phyloP scores from a whole-genome alignment of 2,113 vertebrate species.

The Colius striatus region DNA sequence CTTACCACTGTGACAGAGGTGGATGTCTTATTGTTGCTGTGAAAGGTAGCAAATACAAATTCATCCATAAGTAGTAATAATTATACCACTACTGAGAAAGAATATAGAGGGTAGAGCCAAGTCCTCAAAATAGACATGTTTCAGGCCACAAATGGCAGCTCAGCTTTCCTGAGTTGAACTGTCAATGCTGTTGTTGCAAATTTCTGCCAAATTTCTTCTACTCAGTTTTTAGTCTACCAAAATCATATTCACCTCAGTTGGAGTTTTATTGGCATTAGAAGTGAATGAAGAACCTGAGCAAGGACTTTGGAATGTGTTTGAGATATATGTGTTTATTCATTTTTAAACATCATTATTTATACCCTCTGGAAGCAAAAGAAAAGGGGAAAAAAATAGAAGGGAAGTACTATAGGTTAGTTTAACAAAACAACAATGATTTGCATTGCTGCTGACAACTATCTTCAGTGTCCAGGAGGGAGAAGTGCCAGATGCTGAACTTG shows the following conservation, averaged over 20 bases:
- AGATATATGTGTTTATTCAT: conserved; percentile 57
- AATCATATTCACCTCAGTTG: background rate
- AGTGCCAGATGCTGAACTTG: conserved; percentile 79
- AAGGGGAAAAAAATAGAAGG: background rate
- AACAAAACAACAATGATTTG: conserved; percentile 71
- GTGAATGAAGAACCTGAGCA: conserved; percentile 53
- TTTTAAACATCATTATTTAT: conserved; percentile 65
- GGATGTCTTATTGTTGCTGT: background rate
- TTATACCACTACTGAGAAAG: background rate
- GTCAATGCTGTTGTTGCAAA: background rate
- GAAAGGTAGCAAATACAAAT: background rate
- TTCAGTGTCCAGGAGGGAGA: conserved; percentile 72
- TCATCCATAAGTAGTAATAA: background rate
- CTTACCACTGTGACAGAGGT: background rate
- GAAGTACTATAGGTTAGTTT: conserved; percentile 46
- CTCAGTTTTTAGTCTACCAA: background rate
- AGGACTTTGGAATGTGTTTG: conserved; percentile 46
- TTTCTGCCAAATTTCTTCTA: conserved; percentile 3
- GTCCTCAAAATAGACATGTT: background rate
- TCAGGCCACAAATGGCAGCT: conserved; percentile 1
- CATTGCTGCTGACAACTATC: conserved; percentile 78
- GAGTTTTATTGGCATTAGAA: conserved; percentile 37
- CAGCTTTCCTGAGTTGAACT: background rate
- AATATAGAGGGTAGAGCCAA: background rate
- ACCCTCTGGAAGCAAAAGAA: conserved; percentile 30